Evolutionary conservation across 1,140 invertebrate genomes (phyloP).

Genomic region (Drosophila micromelanica): DNA sequence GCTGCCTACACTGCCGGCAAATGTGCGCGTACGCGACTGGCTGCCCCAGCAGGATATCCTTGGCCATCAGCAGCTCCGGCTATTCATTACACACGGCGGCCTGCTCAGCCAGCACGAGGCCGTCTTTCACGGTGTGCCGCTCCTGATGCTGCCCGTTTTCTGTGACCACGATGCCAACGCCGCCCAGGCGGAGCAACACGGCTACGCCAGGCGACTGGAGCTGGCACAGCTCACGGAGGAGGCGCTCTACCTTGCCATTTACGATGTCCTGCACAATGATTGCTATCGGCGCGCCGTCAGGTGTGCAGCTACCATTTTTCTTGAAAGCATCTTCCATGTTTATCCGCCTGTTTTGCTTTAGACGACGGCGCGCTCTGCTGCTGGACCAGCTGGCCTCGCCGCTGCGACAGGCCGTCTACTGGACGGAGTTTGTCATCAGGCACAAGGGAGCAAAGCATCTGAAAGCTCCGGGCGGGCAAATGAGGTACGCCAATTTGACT

Average conservation of each 20-base stretch:
- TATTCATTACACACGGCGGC: conserved; percentile 92
- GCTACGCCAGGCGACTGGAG: conserved; percentile 85
- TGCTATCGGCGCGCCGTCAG: conserved; percentile 82
- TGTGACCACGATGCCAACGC: conserved; percentile 91
- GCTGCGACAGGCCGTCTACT: conserved; percentile 87
- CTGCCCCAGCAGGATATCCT: conserved; percentile 92
- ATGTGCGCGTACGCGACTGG: conserved; percentile 89
- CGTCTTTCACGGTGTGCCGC: conserved; percentile 90
- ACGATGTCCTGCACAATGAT: conserved; percentile 84
- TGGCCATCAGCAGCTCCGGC: conserved; percentile 89
- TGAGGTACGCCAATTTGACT: conserved; percentile 49
- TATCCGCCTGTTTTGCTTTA: conserved; percentile 37
- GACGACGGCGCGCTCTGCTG: conserved; percentile 85
- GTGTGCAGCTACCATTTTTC: conserved; percentile 37
- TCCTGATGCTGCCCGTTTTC: conserved; percentile 89
- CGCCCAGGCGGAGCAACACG: conserved; percentile 87
- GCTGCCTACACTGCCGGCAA: conserved; percentile 85
- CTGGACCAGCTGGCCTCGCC: conserved; percentile 87
- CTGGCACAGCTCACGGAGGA: conserved; percentile 83
- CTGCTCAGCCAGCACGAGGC: conserved; percentile 91
- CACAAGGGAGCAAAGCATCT: conserved; percentile 87
- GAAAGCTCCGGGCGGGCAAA: conserved; percentile 86
- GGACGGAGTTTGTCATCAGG: conserved; percentile 88
- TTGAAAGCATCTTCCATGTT: conserved; percentile 49
- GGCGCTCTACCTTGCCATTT: conserved; percentile 81